Conservation (phyloP, 1,140 invertebrate species). For the Drosophila sechellia region DNA sequence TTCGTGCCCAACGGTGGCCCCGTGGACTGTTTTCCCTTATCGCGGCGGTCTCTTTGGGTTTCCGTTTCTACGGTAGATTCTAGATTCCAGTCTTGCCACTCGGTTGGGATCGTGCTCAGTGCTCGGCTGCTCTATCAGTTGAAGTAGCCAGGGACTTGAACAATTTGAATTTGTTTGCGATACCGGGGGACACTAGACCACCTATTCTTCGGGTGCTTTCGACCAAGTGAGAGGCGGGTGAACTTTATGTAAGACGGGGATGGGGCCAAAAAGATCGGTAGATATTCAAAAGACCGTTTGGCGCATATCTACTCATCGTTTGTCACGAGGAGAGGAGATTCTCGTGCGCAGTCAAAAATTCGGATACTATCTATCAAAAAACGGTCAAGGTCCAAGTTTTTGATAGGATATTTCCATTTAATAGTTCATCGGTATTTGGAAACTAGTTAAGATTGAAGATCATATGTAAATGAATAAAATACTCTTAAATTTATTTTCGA, state of each 20-base stretch:
- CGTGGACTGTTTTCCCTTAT: slow-evolving; percentile 30
- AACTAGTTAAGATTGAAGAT: too few species aligned
- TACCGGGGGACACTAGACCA: slow-evolving; percentile 24
- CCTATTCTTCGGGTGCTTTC: slow-evolving; percentile 11
- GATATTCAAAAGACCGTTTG: background rate
- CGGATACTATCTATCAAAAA: background rate
- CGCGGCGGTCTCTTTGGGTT: slow-evolving; percentile 30
- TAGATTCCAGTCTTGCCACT: slow-evolving; percentile 10
- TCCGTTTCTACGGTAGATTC: slow-evolving; percentile 10
- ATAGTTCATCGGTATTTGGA: too few species aligned
- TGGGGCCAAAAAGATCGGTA: slow-evolving; percentile 9
- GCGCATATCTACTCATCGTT: slow-evolving; percentile 11
- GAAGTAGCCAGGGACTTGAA: slow-evolving; percentile 33
- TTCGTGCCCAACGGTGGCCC: slow-evolving; percentile 13
- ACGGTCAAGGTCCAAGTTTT: slow-evolving; percentile 1
- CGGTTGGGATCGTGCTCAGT: slow-evolving; percentile 17
- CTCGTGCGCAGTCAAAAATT: background rate
- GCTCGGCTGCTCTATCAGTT: slow-evolving; percentile 37
- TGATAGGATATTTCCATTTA: too few species aligned
- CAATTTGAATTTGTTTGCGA: slow-evolving; percentile 33
- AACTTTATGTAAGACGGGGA: slow-evolving; percentile 16
- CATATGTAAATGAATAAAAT: too few species aligned
- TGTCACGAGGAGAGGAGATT: background rate
- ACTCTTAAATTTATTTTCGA: too few species aligned
- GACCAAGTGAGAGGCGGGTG: background rate